Conservation (phyloP, 92 coral and sea anemone species). For the Umimayanthus kanabou region DNA sequence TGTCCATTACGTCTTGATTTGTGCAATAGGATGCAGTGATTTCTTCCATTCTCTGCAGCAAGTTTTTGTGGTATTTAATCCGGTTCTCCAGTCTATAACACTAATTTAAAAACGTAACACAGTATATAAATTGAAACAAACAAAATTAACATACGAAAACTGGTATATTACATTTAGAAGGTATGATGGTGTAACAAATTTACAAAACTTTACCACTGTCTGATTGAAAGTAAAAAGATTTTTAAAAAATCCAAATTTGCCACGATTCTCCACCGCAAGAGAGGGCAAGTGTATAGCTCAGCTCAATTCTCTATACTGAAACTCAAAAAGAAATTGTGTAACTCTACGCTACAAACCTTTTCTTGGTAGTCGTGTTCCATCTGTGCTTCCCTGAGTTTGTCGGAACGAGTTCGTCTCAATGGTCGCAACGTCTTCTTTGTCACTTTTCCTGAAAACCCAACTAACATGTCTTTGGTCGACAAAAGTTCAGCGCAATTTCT, state of each 20-base stretch:
- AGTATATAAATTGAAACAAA: too few species aligned
- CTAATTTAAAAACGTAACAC: slow-evolving; percentile 5
- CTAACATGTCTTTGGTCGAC: slow-evolving; percentile 8
- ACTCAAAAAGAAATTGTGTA: neutral
- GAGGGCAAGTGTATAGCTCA: neutral
- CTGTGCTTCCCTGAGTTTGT: slow-evolving; percentile 52
- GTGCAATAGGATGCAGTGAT: slow-evolving; percentile 14
- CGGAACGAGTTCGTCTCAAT: slow-evolving; percentile 54
- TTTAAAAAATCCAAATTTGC: neutral
- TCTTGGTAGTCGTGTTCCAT: slow-evolving; percentile 50
- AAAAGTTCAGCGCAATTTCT: neutral
- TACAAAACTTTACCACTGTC: too few species aligned
- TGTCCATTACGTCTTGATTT: neutral
- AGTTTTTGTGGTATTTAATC: slow-evolving; percentile 41
- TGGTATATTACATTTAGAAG: neutral
- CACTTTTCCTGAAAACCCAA: slow-evolving; percentile 58
- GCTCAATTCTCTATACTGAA: too few species aligned
- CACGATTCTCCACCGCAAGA: neutral
- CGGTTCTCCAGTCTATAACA: slow-evolving; percentile 48
- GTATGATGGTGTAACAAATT: neutral
- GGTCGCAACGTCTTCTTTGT: slow-evolving; percentile 49
- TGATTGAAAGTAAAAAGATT: neutral
- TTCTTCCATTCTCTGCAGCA: slow-evolving; percentile 55
- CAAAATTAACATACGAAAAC: too few species aligned
- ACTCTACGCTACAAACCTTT: slow-evolving; percentile 39